These are phyloP conservation scores for Melikaiella ostensackeni DNA, from an alignment of 2,888 invertebrate species.

Conservation along the genomic window DNA sequence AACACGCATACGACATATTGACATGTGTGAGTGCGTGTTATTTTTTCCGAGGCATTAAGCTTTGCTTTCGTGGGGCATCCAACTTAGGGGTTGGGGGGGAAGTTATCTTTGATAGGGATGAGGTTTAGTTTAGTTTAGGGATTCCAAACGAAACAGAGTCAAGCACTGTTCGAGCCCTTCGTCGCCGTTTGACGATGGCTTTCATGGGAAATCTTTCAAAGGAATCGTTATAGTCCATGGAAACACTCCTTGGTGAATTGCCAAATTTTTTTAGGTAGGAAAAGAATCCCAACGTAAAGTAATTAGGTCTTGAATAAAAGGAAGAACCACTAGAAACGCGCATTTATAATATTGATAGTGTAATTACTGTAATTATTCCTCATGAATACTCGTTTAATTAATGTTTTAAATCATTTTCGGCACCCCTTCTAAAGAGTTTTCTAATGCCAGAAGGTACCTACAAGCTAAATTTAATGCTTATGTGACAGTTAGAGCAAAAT, in stretches of 20 bases:
- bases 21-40: conserved; percentile 69
- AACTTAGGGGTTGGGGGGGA: conserved; percentile 64
- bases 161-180: conserved; percentile 58
- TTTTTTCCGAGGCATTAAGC: conserved; percentile 76
- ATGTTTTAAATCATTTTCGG: no score
- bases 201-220: conserved; percentile 46
- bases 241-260: conserved; percentile 35
- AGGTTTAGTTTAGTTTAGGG: conserved; percentile 70
- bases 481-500: no score
- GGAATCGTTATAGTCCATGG: conserved; percentile 48
- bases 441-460: no score
- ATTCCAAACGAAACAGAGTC: conserved; percentile 66
- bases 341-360: neutral
- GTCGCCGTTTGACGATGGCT: conserved; percentile 49
- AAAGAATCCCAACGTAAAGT: neutral
- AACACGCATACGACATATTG: conserved; percentile 54
- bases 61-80: conserved; percentile 65
- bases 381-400: no score
- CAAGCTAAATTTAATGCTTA: no score
- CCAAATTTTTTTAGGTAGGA: conserved; percentile 1
- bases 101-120: conserved; percentile 66
- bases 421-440: no score
- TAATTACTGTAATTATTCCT: no score
- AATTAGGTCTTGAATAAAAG: neutral
- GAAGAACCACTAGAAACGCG: neutral